A percentile compares a stretch with the other conserved stretches of the same genome.
Evolutionary conservation across 2,888 invertebrate species (phyloP).

Genomic region (Acleris literana): DNA sequence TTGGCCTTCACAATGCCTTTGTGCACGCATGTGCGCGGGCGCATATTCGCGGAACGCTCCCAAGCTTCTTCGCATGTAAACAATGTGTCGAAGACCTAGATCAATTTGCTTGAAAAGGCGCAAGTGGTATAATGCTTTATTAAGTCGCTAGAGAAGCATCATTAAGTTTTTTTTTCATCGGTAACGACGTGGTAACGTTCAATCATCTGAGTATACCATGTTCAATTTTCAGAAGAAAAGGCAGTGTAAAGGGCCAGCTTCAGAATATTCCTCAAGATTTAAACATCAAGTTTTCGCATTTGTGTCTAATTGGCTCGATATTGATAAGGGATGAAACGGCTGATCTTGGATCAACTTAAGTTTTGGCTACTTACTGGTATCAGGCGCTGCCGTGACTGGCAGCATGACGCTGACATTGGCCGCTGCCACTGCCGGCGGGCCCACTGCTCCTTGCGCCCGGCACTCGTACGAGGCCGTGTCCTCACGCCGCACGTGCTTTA

Average conservation of each 20-base stretch:
- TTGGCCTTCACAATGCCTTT: constrained; percentile 56
- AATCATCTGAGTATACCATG: no score
- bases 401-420: constrained; percentile 81
- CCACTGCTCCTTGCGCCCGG: constrained; percentile 88
- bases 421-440: constrained; percentile 81
- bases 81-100: constrained; percentile 33
- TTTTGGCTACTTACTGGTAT: constrained; percentile 62
- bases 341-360: no score
- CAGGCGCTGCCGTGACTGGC: constrained; percentile 69
- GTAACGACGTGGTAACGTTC: no score
- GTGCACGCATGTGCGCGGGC: constrained; percentile 44
- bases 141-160: background rate
- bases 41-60: constrained; percentile 54
- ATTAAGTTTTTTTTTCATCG: constrained; percentile 8
- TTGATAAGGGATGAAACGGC: no score
- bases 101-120: constrained; percentile 26
- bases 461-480: constrained; percentile 93
- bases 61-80: constrained; percentile 51
- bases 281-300: no score
- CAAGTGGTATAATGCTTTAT: constrained; percentile 33
- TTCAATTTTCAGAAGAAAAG: no score
- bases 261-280: no score
- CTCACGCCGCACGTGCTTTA: constrained; percentile 88
- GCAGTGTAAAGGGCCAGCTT: no score
- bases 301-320: no score